Conservation (phyloP, 1,140 invertebrate species). For the Oncopeltus fasciatus region DNA sequence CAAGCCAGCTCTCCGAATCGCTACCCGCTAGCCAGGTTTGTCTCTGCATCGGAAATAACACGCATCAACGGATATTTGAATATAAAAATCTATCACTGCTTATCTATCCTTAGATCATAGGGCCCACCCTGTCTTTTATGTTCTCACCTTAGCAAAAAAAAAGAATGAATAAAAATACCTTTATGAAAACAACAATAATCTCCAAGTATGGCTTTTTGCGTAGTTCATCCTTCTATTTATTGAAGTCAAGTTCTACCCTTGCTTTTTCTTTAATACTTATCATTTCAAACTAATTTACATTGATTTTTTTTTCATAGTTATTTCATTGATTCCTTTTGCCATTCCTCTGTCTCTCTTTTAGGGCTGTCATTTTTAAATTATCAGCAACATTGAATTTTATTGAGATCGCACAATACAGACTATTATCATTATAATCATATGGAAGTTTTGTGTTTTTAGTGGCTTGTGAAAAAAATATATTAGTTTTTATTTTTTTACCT, state of each 20-base stretch:
- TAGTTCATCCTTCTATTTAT: background rate
- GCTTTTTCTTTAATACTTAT: background rate
- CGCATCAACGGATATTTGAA: constrained; percentile 8
- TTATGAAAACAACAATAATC: too few relatives aligned
- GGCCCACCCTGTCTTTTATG: background rate
- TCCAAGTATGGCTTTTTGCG: background rate
- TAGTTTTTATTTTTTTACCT: too few relatives aligned
- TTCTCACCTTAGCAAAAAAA: constrained; percentile 3
- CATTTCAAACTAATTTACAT: too few relatives aligned
- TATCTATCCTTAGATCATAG: constrained; percentile 3
- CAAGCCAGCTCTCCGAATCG: constrained; percentile 53
- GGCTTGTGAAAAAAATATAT: too few relatives aligned
- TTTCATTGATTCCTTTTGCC: background rate
- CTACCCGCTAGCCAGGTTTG: constrained; percentile 66
- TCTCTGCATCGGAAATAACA: constrained; percentile 21
- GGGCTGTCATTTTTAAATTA: background rate
- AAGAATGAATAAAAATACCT: background rate
- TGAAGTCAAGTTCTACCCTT: background rate
- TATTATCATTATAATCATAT: too few relatives aligned
- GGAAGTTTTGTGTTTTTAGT: too few relatives aligned
- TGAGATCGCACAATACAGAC: too few relatives aligned
- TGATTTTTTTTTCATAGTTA: background rate
- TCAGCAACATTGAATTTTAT: too few relatives aligned
- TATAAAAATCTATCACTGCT: too few relatives aligned
- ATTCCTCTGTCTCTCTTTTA: background rate